Evolutionary conservation across 2,888 invertebrate species (phyloP), one percentile per base, ranked within the genome.

Genomic region (Aphodius sticticus): DNA sequence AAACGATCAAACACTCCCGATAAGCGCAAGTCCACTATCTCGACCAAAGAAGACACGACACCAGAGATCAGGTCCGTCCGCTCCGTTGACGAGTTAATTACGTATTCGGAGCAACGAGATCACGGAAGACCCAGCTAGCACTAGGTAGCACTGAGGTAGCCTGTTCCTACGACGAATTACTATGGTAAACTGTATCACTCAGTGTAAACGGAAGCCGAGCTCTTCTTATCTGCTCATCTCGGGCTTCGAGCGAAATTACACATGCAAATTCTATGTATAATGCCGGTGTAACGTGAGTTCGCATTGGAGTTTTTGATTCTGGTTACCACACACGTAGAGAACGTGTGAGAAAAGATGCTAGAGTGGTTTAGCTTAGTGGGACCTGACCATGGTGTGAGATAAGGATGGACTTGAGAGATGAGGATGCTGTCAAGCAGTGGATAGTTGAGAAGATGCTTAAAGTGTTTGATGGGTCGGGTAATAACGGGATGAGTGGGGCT

Each of bases 21-120:
- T 53, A 53, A 53, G 12, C 53, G 1, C 53, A 53, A 53, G 53
- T 53, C 53, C 53, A 53, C 12, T 9, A 53, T 53, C 2, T 53
- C 53, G 53, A 53, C 53, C 53, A 53, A 53, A 53, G 53, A 53
- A 53, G 53, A 53, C 53, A 53, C 53, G 53, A 53, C 53, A 53
- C 53, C 53, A 53, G 53, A 53, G 53, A 53, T 53, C 53, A 53
- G 53, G 53, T 53, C 53, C 53, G 53, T 53, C 53, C 53, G 12
- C 53, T 53, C 53, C 12, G 53, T 53, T 53, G 53, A 53, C 53
- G 53, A 53, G 53, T 53, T 53, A 53, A 53, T 53, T 53, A 53
- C 53, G 53, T 53, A 53, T 53, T 53, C 53, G 53, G 53, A 53
- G 53, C 53, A 53, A 53, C 53, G 53, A 53, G 53, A 53, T 53